Evolutionary conservation across 2,113 vertebrate genomes (phyloP).

Genomic region (Nesogale talazaci): DNA sequence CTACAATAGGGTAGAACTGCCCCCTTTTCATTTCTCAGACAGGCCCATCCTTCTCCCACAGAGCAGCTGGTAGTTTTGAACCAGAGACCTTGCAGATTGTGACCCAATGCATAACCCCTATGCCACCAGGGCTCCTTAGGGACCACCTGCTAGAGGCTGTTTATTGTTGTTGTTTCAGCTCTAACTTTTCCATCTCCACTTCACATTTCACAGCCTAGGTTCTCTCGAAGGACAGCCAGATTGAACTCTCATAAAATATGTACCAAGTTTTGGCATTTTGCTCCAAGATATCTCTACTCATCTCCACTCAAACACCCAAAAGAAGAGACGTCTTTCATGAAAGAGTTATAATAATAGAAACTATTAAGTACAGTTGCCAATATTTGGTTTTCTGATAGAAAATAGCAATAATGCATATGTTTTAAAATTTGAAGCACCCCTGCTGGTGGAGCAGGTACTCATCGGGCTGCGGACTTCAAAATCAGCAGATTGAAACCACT

Average conservation of each 20-base stretch:
- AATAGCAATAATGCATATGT: neutral
- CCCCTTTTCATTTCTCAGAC: no score
- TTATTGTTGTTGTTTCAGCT: neutral
- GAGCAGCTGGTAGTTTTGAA: no score
- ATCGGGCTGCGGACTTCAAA: no score
- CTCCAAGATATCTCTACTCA: neutral
- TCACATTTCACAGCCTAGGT: neutral
- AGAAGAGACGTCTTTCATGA: neutral
- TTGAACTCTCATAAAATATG: neutral
- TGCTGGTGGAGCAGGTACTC: no score
- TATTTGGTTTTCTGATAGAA: neutral
- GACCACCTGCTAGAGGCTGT: neutral
- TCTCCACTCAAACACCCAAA: neutral
- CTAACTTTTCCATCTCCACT: neutral
- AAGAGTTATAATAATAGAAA: neutral
- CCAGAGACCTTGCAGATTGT: no score
- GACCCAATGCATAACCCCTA: no score
- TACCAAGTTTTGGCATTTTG: no score
- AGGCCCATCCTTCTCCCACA: no score
- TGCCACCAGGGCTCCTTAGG: no score
- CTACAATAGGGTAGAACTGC: no score
- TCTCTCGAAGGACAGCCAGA: neutral
- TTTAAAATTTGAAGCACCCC: no score
- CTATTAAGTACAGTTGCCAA: neutral
- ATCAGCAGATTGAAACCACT: no score